Conservation (phyloP, 2,797 vertebrate genomes). For the Podargus strigoides region DNA sequence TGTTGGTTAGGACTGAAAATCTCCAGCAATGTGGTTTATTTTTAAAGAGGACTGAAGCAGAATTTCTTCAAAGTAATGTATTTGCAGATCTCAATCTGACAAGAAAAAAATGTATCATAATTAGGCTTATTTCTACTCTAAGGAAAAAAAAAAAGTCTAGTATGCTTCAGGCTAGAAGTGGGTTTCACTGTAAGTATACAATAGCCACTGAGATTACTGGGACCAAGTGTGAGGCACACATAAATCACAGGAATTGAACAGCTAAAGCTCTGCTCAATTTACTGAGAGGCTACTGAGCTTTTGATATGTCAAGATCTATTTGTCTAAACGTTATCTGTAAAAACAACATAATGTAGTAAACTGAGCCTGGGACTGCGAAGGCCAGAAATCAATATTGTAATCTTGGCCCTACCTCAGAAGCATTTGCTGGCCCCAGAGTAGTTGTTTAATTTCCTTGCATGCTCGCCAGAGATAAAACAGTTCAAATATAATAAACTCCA, state of each 20-base stretch:
- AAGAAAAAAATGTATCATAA: constrained; percentile 42
- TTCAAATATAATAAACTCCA: constrained; percentile 10
- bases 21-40: not conserved
- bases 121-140: not conserved
- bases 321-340: constrained; percentile 46
- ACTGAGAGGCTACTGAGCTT: constrained; percentile 23
- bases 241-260: constrained; percentile 23
- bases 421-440: not conserved
- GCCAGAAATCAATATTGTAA: constrained; percentile 49
- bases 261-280: constrained; percentile 46
- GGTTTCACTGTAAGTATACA: constrained; percentile 20
- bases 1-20: constrained; percentile 1
- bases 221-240: not conserved
- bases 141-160: not conserved
- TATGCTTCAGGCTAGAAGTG: not conserved
- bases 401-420: not conserved
- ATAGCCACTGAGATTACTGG: not conserved
- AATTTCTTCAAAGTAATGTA: constrained; percentile 11
- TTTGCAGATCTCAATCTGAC: not conserved
- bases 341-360: constrained; percentile 49
- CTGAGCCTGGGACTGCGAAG: not conserved
- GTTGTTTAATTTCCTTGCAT: not conserved
- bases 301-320: constrained; percentile 53
- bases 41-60: constrained; percentile 11
- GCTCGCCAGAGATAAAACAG: constrained; percentile 4